Evolutionary conservation across 2,888 invertebrate genomes (phyloP).

Genomic region (Anodontia alba): DNA sequence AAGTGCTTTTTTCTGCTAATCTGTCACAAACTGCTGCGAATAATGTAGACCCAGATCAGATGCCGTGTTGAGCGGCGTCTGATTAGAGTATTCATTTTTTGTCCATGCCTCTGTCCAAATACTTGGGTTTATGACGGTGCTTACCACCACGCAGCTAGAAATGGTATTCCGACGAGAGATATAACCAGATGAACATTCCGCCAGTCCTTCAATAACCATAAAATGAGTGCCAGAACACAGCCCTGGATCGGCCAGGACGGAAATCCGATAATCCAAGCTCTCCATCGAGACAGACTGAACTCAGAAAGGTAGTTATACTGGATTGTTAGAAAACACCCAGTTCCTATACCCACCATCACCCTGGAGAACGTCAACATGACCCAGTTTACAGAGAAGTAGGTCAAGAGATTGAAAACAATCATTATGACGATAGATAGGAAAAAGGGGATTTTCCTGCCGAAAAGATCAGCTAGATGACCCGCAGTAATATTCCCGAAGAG

Average conservation of each 20-base stretch:
- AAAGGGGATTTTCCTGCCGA: conserved; percentile 43
- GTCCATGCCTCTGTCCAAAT: no score
- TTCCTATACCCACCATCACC: conserved; percentile 40
- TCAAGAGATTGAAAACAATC: conserved; percentile 22
- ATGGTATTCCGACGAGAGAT: not conserved
- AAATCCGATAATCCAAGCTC: conserved; percentile 49
- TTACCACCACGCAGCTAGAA: conserved; percentile 32
- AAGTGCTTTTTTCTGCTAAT: no score
- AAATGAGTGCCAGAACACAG: conserved; percentile 28
- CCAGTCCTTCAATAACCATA: conserved; percentile 40
- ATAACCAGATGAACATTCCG: conserved; percentile 26
- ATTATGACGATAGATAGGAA: conserved; percentile 34
- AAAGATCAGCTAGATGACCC: conserved; percentile 43
- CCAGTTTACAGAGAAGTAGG: conserved; percentile 38
- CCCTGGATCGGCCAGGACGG: conserved; percentile 47
- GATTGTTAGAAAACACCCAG: conserved; percentile 36
- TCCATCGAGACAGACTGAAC: conserved; percentile 37
- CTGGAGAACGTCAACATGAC: conserved; percentile 32
- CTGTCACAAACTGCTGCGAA: no score
- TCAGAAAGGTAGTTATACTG: conserved; percentile 42
- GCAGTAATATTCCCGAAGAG: conserved; percentile 42
- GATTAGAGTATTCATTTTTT: no score
- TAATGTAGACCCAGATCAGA: no score
- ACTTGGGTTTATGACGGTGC: not conserved
- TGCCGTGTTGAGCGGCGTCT: no score